Conservation (phyloP, 2,888 invertebrate species). For the Cephus nigrinus region DNA sequence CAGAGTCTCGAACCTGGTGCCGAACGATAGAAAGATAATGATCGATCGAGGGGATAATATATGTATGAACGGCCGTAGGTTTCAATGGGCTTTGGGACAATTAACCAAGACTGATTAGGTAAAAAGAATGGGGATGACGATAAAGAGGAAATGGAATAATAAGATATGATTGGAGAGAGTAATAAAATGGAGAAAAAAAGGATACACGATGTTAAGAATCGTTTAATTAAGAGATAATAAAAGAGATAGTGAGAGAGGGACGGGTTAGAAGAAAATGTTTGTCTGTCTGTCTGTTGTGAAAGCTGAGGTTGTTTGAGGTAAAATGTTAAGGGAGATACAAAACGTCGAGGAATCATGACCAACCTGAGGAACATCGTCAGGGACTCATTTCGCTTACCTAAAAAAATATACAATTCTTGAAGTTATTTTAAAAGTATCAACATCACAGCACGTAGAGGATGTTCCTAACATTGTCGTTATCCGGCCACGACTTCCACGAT, state of each 20-base stretch:
- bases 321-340: neutral
- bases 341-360: neutral
- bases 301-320: neutral
- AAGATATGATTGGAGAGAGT: constrained; percentile 10
- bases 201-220: constrained; percentile 7
- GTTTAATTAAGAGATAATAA: constrained; percentile 12
- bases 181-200: constrained; percentile 28
- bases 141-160: neutral
- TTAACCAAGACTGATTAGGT: constrained; percentile 53
- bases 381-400: neutral
- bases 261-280: neutral
- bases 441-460: neutral
- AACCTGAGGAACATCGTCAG: neutral
- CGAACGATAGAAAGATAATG: neutral
- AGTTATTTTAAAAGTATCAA: neutral
- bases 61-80: neutral
- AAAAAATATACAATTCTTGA: neutral
- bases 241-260: neutral
- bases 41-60: neutral
- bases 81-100: constrained; percentile 31
- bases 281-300: neutral
- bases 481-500: neutral
- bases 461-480: neutral
- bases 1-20: neutral
- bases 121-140: constrained; percentile 27